Percentiles rank a stretch among this genome's conserved stretches.
phyloP scores from a whole-genome alignment of 2,113 vertebrate genomes.

The Martes martes region DNA sequence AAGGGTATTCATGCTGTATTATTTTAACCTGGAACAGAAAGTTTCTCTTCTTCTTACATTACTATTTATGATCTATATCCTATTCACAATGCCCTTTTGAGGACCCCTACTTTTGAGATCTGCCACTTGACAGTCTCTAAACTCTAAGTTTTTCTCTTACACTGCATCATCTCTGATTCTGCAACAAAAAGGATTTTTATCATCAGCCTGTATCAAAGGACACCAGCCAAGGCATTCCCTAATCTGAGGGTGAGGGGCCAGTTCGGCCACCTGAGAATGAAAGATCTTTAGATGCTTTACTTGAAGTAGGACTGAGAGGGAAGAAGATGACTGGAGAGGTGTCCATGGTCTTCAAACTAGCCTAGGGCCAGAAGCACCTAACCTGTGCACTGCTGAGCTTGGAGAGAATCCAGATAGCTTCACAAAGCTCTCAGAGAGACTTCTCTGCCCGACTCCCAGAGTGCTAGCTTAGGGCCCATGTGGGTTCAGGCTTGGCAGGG shows the following conservation, averaged over 20 bases:
- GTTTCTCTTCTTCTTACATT: background rate
- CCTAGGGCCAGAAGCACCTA: background rate
- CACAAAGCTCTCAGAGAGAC: background rate
- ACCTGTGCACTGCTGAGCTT: background rate
- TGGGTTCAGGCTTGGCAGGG: background rate
- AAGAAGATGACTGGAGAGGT: background rate
- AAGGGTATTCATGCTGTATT: background rate
- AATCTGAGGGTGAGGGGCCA: background rate
- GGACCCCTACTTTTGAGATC: background rate
- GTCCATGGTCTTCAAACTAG: background rate
- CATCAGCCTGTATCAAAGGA: background rate
- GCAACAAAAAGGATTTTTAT: background rate
- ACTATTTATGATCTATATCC: background rate
- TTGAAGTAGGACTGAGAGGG: background rate
- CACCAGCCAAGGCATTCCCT: background rate
- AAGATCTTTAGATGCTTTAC: background rate
- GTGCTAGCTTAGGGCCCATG: background rate
- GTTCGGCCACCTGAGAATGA: background rate
- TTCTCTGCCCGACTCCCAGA: background rate
- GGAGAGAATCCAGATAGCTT: background rate
- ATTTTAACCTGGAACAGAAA: background rate
- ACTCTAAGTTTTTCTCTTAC: background rate
- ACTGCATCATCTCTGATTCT: background rate
- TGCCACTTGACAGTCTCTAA: background rate
- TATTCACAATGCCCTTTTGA: background rate